Evolutionary conservation across 2,797 vertebrate species (phyloP), one percentile per base, ranked within the genome.

Genomic region (Chaunax sp.): DNA sequence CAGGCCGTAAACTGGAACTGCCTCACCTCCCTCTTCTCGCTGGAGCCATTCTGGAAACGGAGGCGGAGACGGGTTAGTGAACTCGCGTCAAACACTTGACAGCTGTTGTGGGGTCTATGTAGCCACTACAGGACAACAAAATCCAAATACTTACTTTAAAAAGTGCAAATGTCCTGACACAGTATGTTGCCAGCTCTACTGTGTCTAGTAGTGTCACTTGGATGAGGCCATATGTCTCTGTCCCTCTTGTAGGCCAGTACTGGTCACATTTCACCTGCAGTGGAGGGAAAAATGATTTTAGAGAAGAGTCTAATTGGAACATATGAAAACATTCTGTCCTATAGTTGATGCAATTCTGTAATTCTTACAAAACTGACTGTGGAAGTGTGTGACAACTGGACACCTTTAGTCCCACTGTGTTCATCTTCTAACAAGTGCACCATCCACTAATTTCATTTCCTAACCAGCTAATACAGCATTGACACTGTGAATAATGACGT

Each of bases 1-100:
- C 98, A 99, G 54, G 98, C 98, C 28, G 97, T 99, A 90, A 98
- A 99, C 92, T 99, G 98, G 90, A 99, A 99, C 85, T 99, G 98
- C 64, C 98, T 94, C 67, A 99, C 97, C 91, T 99, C 98, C 56
- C 97, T 94, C 86, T 99, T 99, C 90, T 99, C 98, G 61, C 96
- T 99, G 40, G 96, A 99, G 67, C 98, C 98, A 20, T 96, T 99
- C 98, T 99, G 88, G 43, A 59, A 18, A 52, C 15, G 53, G 52
- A 61, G 18, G 57, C 1, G 4, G 44, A 50, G 46, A 49, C 3
- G 57, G 68, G 65, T 84, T 25, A 72, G 72, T 33, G 47, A 1
- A 4, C 10, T 63, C 6, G 0, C 18, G 7, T 41, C 26, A 44
- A 22, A 25, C 3, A 15, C 19, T 33, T 61, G 38, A 41, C 19